Base-by-base conservation (phyloP, 2,888 invertebrate genomes). In the Norana najaformis region DNA sequence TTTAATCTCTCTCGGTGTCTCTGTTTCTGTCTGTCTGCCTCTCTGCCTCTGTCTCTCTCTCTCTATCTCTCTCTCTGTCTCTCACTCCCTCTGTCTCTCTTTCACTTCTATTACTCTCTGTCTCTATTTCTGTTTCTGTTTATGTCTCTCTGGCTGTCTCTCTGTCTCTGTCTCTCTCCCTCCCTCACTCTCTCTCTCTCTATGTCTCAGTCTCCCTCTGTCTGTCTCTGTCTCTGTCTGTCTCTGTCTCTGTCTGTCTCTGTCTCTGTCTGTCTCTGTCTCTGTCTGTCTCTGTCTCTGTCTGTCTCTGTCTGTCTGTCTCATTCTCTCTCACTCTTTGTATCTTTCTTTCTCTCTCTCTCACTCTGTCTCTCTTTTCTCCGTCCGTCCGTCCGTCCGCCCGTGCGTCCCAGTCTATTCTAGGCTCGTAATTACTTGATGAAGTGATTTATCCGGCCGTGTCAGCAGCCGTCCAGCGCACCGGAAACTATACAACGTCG, bases 331-430 rank as follows among this genome's bases (percentile, higher is more conserved):
- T 23, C 53, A 18, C 53, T 23, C 23, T 23, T 23, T 53, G 18
- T 23, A 18, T 23, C 53, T 53, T 23, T 23, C 16, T 53, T 53
- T 23, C 53, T 53, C 53, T 23, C 23, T 23, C 53, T 53, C 53
- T 23, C 23, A 16, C 53, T 53, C 53, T 18, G 16, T 23, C 53
- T 53, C 53, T 53, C 53, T 53, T 53, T 23, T 53, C 0, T 83
- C 35, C 83, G 18, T 36, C 83, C 34, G 20, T 35, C 83, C 83
- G 53, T 23, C 30, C 30, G 53, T 23, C 53, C 53, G 53, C 11
- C 1, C 69, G 69, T n/a, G 30, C 85, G 18, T 85, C 18, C n/a
- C 85, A 85, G 85, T 85, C 85, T 85, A 85, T 85, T 85, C 85
- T 85, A 37, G 20, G 36, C 36, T 35, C 35, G 85, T 85, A 85